These are phyloP conservation scores for Mugil cephalus DNA, from an alignment of 2,113 vertebrate genomes.

Conservation along the genomic window DNA sequence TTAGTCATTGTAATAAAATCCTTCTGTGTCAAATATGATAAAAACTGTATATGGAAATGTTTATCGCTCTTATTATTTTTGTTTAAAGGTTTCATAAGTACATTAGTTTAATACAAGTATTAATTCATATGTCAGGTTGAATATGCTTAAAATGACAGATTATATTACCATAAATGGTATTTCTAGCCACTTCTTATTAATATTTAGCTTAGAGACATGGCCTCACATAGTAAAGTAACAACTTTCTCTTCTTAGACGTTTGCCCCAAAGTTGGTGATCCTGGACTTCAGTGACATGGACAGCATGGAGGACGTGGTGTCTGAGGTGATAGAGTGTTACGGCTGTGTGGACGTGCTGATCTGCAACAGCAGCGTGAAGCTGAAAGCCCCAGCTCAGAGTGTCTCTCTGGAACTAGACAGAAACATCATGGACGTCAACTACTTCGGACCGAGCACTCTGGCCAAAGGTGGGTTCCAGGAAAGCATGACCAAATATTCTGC, in stretches of 20 bases:
- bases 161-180: too few relatives aligned
- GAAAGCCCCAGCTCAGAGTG: conserved; percentile 90
- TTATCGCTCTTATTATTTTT: too few relatives aligned
- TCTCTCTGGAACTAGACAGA: conserved; percentile 93
- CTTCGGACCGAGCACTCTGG: conserved; percentile 93
- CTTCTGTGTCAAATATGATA: too few relatives aligned
- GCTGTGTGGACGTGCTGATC: conserved; percentile 93
- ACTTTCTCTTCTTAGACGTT: conserved; percentile 87
- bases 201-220: neutral
- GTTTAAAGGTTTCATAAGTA: too few relatives aligned
- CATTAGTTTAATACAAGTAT: too few relatives aligned
- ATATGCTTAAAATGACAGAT: too few relatives aligned
- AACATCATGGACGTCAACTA: conserved; percentile 98
- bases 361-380: conserved; percentile 94
- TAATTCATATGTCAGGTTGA: too few relatives aligned
- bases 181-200: neutral
- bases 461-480: conserved; percentile 87
- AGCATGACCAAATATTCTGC: neutral
- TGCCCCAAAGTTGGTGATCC: conserved; percentile 91
- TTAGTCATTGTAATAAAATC: too few relatives aligned
- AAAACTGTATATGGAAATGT: too few relatives aligned
- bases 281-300: conserved; percentile 93
- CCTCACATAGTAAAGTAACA: conserved; percentile 8
- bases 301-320: conserved; percentile 88
- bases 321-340: conserved; percentile 92